phyloP scores from a whole-genome alignment of 2,888 invertebrate genomes.

The Agrochola litura region DNA sequence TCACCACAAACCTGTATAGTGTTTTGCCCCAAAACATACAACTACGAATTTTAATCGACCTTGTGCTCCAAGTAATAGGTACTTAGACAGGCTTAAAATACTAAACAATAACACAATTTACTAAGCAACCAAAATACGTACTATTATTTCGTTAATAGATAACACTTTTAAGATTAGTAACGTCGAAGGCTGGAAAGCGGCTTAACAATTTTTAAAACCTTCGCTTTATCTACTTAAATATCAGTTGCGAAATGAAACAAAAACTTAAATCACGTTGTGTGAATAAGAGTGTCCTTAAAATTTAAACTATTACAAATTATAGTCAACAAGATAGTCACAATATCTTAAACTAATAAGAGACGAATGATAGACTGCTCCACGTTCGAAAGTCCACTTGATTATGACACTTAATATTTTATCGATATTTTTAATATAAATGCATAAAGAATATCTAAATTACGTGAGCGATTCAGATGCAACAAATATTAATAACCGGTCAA shows the following conservation, averaged over 20 bases:
- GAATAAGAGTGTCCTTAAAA: neutral
- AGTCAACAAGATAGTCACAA: neutral
- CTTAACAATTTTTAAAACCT: neutral
- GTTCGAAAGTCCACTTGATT: neutral
- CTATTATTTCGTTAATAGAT: slow-evolving; percentile 43
- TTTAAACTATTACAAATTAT: neutral
- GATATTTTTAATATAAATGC: neutral
- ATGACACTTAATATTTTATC: slow-evolving; percentile 9
- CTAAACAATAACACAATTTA: neutral
- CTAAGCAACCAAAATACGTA: neutral
- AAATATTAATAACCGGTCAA: neutral
- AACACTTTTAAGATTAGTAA: slow-evolving; percentile 28
- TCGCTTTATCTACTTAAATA: neutral
- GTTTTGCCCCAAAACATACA: neutral
- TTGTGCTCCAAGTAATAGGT: slow-evolving; percentile 17
- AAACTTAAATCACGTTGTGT: neutral
- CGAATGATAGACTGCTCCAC: neutral
- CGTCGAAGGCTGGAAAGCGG: slow-evolving; percentile 49
- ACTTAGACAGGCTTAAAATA: slow-evolving; percentile 3
- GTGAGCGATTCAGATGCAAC: neutral
- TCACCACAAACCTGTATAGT: neutral
- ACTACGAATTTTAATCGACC: slow-evolving; percentile 5
- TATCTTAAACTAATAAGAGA: neutral
- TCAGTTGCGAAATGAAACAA: slow-evolving; percentile 8
- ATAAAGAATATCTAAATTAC: slow-evolving; percentile 3